Conservation (phyloP, 2,797 vertebrate genomes). For the Mormyrops boulengeri region DNA sequence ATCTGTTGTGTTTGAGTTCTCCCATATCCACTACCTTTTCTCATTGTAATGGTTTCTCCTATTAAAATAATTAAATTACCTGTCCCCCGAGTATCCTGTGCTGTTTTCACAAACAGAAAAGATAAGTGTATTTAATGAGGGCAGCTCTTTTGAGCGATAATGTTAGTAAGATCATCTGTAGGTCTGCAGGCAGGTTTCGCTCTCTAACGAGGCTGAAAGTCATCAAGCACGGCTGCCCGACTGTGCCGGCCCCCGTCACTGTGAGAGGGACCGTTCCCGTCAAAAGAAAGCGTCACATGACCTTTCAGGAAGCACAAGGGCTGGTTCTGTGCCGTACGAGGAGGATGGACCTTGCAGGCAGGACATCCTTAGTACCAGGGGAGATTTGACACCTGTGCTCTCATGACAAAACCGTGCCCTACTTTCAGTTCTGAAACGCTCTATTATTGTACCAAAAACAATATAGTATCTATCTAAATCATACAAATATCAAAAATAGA, state of each 20-base stretch:
- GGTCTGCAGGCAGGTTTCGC: not conserved
- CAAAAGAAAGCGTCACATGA: not conserved
- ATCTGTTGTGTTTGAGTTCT: not conserved
- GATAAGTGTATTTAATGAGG: not conserved
- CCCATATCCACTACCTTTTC: not conserved
- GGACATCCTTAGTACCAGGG: not conserved
- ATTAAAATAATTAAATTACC: not conserved
- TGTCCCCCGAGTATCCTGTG: not conserved
- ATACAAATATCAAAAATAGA: not conserved
- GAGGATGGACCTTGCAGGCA: not conserved
- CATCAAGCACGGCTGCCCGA: not conserved
- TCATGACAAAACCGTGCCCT: not conserved
- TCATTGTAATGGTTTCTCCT: not conserved
- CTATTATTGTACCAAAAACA: not conserved
- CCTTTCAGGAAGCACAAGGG: not conserved
- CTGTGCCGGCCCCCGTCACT: not conserved
- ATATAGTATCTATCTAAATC: not conserved
- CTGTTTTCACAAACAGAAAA: not conserved
- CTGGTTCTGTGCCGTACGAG: not conserved
- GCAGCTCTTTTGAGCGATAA: not conserved
- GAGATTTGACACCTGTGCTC: not conserved
- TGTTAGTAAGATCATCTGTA: not conserved
- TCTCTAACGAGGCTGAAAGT: not conserved
- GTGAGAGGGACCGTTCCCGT: not conserved
- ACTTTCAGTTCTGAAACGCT: not conserved